phyloP scores from a whole-genome alignment of 2,113 vertebrate species.

The Poecile atricapillus region DNA sequence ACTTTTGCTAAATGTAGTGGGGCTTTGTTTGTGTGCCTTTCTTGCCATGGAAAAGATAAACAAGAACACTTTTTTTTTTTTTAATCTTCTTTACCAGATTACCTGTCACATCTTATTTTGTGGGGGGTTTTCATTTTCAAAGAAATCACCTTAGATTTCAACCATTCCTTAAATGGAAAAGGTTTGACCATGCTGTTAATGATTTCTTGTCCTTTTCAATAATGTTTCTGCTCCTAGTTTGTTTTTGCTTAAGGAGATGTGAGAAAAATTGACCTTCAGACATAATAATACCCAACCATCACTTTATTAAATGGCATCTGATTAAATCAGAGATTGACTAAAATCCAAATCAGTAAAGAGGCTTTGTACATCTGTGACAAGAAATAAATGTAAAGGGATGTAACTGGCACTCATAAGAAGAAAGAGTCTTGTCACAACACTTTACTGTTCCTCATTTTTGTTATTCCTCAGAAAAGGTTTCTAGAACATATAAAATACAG shows the following conservation, averaged over 20 bases:
- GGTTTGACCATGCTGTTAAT: background rate
- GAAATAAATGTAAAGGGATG: background rate
- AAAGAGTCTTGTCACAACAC: background rate
- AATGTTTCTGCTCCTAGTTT: background rate
- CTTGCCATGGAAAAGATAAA: background rate
- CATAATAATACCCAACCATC: background rate
- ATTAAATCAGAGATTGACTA: background rate
- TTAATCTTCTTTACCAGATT: background rate
- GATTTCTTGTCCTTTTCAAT: background rate
- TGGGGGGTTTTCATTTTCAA: background rate
- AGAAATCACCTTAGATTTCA: background rate
- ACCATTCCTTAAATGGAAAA: background rate
- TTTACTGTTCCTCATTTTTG: background rate
- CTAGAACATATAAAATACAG: background rate
- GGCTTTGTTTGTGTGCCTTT: background rate
- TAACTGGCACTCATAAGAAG: background rate
- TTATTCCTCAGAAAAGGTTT: background rate
- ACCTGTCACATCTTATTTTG: background rate
- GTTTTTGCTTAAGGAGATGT: background rate
- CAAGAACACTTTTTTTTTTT: background rate
- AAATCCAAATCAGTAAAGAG: background rate
- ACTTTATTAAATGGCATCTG: conserved; percentile 12
- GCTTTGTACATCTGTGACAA: background rate
- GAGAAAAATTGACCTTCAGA: background rate
- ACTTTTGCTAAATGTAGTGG: background rate